A percentile compares a stretch with the other conserved stretches of the same genome.
Evolutionary conservation across 2,888 invertebrate genomes (phyloP).

Genomic region (Cosmorhoe ocellata): DNA sequence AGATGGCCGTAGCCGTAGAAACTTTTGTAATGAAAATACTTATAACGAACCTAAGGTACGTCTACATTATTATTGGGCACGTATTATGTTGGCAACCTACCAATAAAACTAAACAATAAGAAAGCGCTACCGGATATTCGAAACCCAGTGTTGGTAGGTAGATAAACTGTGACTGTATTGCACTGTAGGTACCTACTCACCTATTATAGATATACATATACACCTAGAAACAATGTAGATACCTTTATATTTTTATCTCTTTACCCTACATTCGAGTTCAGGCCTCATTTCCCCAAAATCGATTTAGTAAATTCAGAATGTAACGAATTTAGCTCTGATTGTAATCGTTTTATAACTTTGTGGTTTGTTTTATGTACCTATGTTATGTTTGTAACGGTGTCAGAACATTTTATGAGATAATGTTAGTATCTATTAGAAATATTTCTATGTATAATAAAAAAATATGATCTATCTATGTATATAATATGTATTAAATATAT

Average conservation of each 20-base stretch:
- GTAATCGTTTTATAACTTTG: background rate
- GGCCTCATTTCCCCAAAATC: slow-evolving; percentile 14
- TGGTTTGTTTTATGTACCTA: background rate
- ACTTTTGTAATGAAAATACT: slow-evolving; percentile 24
- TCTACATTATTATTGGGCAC: slow-evolving; percentile 5
- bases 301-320: slow-evolving; percentile 6
- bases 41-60: slow-evolving; percentile 5
- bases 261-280: slow-evolving; percentile 2
- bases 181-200: too few species aligned
- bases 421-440: too few species aligned
- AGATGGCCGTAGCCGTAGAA: background rate
- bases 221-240: too few species aligned
- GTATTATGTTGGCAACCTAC: slow-evolving; percentile 1
- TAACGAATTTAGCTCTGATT: slow-evolving; percentile 1
- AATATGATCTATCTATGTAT: too few species aligned
- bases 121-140: slow-evolving; percentile 36
- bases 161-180: too few species aligned
- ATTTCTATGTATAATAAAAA: too few species aligned
- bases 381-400: background rate
- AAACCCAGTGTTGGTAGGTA: slow-evolving; percentile 18
- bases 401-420: too few species aligned
- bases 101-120: slow-evolving; percentile 18
- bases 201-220: too few species aligned
- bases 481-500: too few species aligned
- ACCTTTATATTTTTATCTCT: background rate